Base-by-base conservation (phyloP, 2,797 vertebrate species). In the Botia kubotai region DNA sequence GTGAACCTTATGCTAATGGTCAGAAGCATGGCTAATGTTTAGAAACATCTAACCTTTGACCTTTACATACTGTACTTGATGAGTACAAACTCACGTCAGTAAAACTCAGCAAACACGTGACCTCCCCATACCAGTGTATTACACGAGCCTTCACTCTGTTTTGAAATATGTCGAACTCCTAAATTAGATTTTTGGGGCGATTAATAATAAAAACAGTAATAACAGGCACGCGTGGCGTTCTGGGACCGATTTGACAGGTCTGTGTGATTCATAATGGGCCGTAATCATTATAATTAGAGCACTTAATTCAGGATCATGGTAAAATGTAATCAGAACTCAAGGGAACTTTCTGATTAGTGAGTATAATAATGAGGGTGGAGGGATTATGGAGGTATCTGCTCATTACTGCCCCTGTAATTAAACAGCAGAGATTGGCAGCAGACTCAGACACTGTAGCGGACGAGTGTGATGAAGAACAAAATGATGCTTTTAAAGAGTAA, bases 261-360 rank as follows among this genome's bases (percentile, higher is more conserved):
- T 87, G 84, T 87, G 91, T 91, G 87, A 87, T 84, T 79, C 89
- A 89, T 91, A 83, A 91, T 94, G 86, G 86, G 88, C 75, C 87
- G 84, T 91, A 90, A 87, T 93, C 87, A 86, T 88, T 89, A 93
- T 93, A 93, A 94, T 95, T 93, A 95, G 93, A 93, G 86, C 85
- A 90, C 87, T 90, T 92, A 90, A 91, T 95, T 82, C 90, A 87
- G 91, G 92, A 91, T 93, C 83, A 89, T 88, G 87, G 86, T 89
- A 79, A 82, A 90, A 85, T 87, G 86, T 85, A 88, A 89, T 92
- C 86, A 88, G 85, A 92, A 91, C 86, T 92, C 90, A 0, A 62
- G 86, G 90, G 92, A 87, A 86, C 77, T 87, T 68, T 83, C 86
- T 92, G 88, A 91, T 91, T 70, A 87, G 87, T 90, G 88, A 82